A percentile compares a stretch with the other conserved stretches of the same genome.
phyloP scores from a whole-genome alignment of 2,113 vertebrate genomes.

The Cairina moschata region DNA sequence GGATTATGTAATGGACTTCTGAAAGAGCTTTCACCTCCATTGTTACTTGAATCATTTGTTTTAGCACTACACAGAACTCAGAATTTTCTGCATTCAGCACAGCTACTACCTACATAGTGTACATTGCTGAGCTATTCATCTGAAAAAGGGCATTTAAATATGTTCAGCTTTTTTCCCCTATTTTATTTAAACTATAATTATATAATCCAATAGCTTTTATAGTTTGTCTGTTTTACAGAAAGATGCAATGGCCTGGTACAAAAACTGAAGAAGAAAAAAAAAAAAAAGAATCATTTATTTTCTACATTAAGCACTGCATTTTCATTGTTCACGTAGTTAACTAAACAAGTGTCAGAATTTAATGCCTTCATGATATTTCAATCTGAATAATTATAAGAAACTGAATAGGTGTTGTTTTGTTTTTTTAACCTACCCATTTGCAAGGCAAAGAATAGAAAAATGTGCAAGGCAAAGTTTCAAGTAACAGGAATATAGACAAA shows the following conservation, averaged over 20 bases:
- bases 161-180: conserved; percentile 21
- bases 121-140: conserved; percentile 42
- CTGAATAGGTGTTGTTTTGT: neutral
- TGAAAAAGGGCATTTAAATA: conserved; percentile 60
- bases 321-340: conserved; percentile 44
- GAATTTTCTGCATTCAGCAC: conserved; percentile 15
- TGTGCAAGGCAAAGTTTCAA: neutral
- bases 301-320: conserved; percentile 10
- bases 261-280: conserved; percentile 38
- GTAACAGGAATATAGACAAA: neutral
- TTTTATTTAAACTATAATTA: conserved; percentile 67
- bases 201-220: conserved; percentile 66
- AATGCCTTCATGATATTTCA: conserved; percentile 31
- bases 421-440: neutral
- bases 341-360: conserved; percentile 38
- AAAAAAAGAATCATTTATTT: conserved; percentile 59
- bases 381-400: conserved; percentile 27
- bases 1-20: neutral
- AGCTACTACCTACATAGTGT: conserved; percentile 13
- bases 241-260: conserved; percentile 59
- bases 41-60: neutral
- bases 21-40: neutral
- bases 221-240: conserved; percentile 67
- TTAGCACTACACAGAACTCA: conserved; percentile 4
- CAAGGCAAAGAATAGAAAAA: neutral